Base-by-base conservation (phyloP, 2,797 vertebrate species). In the Heterohyrax brucei region DNA sequence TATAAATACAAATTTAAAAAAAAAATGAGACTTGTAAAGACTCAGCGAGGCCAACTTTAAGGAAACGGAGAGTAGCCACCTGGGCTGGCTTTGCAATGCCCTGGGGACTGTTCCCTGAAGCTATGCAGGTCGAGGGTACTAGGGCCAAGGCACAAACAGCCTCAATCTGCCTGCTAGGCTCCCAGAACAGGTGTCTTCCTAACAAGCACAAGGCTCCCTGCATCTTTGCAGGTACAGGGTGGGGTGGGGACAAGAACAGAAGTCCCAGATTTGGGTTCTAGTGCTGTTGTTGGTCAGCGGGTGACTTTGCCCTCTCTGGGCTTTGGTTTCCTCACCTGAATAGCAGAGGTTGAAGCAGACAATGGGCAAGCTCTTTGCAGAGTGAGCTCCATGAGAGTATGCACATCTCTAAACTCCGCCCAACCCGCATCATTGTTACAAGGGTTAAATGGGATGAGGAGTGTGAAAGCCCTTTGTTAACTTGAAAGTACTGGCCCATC, bases 321-420 rank as follows among this genome's bases (percentile, higher is more conserved):
- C 72, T 72, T 39, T 46, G 62, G 48, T 94, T 66, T 89, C 50
- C 21, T 77, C 46, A 22, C 66, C 50, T 75, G 50, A 33, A 78
- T 24, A 68, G 59, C 62, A 66, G 39, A 3, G 10, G 21, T 18
- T 10, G 8, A 79, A 30, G 33, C 28, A 26, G 39, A 56, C 50
- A 73, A 53, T 59, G 66, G 72, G 83, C 28, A 81, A 87, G 19
- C 66, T 73, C 26, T 78, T 89, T 70, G 59, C n/a, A 50, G 86
- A 44, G 53, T 77, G 89, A 66, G 87, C 39, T 83, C 84, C 46
- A 28, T 16, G 7, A 6, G 44, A 80, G 18, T 84, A 93, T 64
- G 87, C 26, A 84, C 46, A 84, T 22, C 28, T 75, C 73, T 76
- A 72, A 81, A 92, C 56, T 90, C 59, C 53, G 66, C 64, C 46